A percentile compares a stretch with the other conserved stretches of the same genome.
Evolutionary conservation across 2,113 vertebrate genomes (phyloP).

Genomic region (Maccullochella peelii): DNA sequence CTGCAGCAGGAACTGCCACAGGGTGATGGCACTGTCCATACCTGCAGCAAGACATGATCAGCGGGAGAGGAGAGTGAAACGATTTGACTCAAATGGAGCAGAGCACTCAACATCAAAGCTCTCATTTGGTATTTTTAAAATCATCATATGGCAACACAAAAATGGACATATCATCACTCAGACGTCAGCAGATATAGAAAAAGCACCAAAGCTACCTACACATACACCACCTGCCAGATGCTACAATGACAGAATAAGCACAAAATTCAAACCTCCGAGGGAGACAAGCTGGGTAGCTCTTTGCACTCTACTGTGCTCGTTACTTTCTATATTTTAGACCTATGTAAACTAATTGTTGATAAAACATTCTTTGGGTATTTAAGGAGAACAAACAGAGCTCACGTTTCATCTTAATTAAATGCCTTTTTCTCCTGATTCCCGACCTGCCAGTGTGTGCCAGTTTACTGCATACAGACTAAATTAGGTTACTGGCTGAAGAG

Average conservation of each 20-base stretch:
- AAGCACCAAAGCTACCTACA: neutral
- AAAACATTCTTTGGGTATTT: neutral
- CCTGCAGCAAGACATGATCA: slow-evolving; percentile 75
- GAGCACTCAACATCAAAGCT: neutral
- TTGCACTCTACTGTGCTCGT: neutral
- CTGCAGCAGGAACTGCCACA: slow-evolving; percentile 99
- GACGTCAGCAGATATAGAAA: neutral
- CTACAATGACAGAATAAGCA: slow-evolving; percentile 26
- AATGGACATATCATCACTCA: neutral
- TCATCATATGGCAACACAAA: neutral
- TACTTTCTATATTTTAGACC: neutral
- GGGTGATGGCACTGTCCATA: slow-evolving; percentile 98
- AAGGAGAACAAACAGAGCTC: neutral
- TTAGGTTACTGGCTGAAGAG: slow-evolving; percentile 44
- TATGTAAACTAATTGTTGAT: neutral
- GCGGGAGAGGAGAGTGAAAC: neutral
- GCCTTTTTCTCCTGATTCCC: neutral
- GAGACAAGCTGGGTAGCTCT: slow-evolving; percentile 1
- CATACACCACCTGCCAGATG: slow-evolving; percentile 30
- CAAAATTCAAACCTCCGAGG: neutral
- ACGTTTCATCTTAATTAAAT: slow-evolving; percentile 19
- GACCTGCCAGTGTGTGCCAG: neutral
- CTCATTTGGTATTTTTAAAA: neutral
- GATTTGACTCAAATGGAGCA: neutral
- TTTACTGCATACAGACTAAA: slow-evolving; percentile 35